A percentile compares a stretch with the other conserved stretches of the same genome.
phyloP scores from a whole-genome alignment of 2,888 invertebrate genomes.

The Biston stratarius region DNA sequence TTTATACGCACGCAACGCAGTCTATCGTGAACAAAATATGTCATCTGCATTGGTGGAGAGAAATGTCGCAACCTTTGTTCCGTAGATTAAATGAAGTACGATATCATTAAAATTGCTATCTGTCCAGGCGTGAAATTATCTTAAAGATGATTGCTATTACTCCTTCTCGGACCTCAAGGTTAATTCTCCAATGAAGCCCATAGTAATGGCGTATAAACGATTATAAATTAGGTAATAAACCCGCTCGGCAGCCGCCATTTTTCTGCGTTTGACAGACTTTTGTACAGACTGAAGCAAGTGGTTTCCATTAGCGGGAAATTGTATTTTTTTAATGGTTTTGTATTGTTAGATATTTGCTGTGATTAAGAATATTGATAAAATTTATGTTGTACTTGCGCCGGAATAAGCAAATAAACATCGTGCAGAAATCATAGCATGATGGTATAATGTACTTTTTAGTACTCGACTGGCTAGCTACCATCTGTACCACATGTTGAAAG shows the following conservation, averaged over 20 bases:
- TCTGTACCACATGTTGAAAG: too few relatives aligned
- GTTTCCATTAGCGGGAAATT: slow-evolving; percentile 7
- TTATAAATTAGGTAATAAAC: slow-evolving; percentile 33
- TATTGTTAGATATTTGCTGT: not conserved
- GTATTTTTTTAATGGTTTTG: slow-evolving; percentile 2
- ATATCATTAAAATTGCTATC: slow-evolving; percentile 1
- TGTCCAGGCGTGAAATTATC: slow-evolving; percentile 17
- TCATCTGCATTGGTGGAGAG: not conserved
- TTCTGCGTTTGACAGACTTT: slow-evolving; percentile 26
- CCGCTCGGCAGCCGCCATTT: slow-evolving; percentile 12
- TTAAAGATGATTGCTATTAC: slow-evolving; percentile 33
- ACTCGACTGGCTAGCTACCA: too few relatives aligned
- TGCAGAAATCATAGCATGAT: too few relatives aligned
- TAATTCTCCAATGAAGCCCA: slow-evolving; percentile 33
- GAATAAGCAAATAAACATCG: too few relatives aligned
- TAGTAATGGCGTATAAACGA: slow-evolving; percentile 32
- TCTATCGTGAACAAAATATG: too few relatives aligned
- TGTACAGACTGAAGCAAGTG: slow-evolving; percentile 6
- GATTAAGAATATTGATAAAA: not conserved
- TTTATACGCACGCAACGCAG: too few relatives aligned
- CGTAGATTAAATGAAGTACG: not conserved
- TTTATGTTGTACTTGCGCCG: not conserved
- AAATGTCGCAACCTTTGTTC: not conserved
- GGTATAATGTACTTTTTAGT: too few relatives aligned
- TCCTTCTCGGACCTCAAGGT: slow-evolving; percentile 29